Evolutionary conservation across 2,888 invertebrate genomes (phyloP).

Genomic region (Stenoptilia bipunctidactyla): DNA sequence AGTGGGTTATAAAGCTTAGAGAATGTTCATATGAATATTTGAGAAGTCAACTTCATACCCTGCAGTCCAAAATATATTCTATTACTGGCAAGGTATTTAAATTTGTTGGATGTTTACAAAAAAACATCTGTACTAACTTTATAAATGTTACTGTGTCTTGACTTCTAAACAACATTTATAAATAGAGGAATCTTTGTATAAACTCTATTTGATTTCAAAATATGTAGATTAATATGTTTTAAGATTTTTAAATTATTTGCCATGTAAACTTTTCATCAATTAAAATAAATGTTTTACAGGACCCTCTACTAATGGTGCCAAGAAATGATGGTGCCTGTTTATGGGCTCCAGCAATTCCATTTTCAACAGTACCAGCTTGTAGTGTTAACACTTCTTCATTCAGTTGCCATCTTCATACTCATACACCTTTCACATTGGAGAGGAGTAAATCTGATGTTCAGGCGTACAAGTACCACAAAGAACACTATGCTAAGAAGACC

Average conservation of each 20-base stretch:
- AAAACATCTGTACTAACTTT: no score
- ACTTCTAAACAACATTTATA: no score
- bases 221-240: no score
- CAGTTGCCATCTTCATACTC: conserved; percentile 57
- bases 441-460: conserved; percentile 60
- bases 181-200: no score
- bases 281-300: no score
- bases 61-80: conserved; percentile 76
- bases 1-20: conserved; percentile 78
- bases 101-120: no score
- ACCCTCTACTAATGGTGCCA: conserved; percentile 72
- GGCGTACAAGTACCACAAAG: conserved; percentile 37
- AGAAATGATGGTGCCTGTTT: conserved; percentile 71
- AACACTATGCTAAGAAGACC: conserved; percentile 35
- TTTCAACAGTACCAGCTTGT: conserved; percentile 53
- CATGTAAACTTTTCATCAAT: no score
- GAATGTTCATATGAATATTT: conserved; percentile 81
- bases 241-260: no score
- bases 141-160: no score
- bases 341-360: conserved; percentile 58
- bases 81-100: conserved; percentile 76
- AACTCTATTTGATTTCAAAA: no score
- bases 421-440: conserved; percentile 50
- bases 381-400: conserved; percentile 50
- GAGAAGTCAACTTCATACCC: conserved; percentile 72